Conservation (phyloP, 2,888 invertebrate species). For the Callimorpha dominula region DNA sequence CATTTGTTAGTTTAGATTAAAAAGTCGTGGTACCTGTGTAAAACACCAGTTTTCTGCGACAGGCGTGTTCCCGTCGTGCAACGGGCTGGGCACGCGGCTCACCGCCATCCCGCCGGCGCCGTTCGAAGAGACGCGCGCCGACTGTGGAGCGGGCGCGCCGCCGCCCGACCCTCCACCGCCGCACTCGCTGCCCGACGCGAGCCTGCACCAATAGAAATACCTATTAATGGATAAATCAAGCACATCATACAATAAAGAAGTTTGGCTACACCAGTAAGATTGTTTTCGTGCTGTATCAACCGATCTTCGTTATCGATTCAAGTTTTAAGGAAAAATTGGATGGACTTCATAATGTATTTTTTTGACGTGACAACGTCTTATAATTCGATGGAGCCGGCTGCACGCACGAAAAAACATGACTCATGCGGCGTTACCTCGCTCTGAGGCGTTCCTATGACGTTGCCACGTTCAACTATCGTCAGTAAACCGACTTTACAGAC, state of each 20-base stretch:
- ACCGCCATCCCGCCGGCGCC: constrained; percentile 97
- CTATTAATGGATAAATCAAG: constrained; percentile 5
- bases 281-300: background rate
- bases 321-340: background rate
- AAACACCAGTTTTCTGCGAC: constrained; percentile 99
- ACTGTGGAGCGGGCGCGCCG: constrained; percentile 89
- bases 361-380: no score
- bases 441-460: no score
- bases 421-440: no score
- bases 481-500: no score
- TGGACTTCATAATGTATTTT: background rate
- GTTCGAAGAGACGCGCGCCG: constrained; percentile 95
- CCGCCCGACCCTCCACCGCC: constrained; percentile 84
- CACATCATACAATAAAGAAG: background rate
- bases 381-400: no score
- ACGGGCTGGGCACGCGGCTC: constrained; percentile 98
- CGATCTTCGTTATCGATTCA: background rate
- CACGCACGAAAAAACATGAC: no score
- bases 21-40: constrained; percentile 93
- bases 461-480: no score
- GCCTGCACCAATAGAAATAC: constrained; percentile 86
- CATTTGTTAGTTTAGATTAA: background rate
- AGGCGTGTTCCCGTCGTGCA: constrained; percentile 98
- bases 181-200: constrained; percentile 87
- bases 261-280: background rate